Evolutionary conservation across 1,140 invertebrate species (phyloP), one percentile per base, ranked within the genome.

Genomic region (Bradysia coprophila): DNA sequence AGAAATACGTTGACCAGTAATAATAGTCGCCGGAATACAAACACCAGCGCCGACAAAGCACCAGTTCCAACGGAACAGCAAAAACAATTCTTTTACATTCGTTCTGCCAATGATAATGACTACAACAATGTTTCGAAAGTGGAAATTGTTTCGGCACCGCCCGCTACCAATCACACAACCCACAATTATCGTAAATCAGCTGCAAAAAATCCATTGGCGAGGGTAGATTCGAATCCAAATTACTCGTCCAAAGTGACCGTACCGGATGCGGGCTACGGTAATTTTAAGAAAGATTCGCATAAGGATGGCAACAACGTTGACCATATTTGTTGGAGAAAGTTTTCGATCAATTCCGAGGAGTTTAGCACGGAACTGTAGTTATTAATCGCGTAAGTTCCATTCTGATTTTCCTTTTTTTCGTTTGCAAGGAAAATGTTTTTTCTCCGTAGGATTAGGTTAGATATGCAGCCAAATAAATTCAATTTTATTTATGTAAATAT

Each of bases 251-350:
- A 50, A 38, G 39, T 50, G 56, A 0, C 50, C 48, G n/a, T n/a
- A n/a, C n/a, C n/a, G n/a, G 10, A 47, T 45, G 1, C 52, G 54
- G 18, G 19, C 3, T 18, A 40, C 24, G 21, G 10, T 23, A 23
- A 23, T 18, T n/a, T n/a, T 21, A 9, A 13, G 21, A 21, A 10
- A 15, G 3, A 19, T 21, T 11, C 21, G 8, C 24, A 24, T 15
- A 19, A 21, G n/a, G 20, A 40, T 3, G 24, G 24, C 11, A 11
- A 21, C 11, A 22, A n/a, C 13, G 6, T 22, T 23, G 57, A 60
- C 45, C 57, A 59, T 45, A 59, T 59, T 38, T 59, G 57, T 34
- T 59, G 57, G 57, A 51, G 57, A 15, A 59, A 59, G 45, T 59
- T 59, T 40, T 56, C 57, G 21, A 53, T 57, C 23, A 59, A 59